Base-by-base conservation (phyloP, 2,888 invertebrate genomes). In the Spodoptera littoralis region DNA sequence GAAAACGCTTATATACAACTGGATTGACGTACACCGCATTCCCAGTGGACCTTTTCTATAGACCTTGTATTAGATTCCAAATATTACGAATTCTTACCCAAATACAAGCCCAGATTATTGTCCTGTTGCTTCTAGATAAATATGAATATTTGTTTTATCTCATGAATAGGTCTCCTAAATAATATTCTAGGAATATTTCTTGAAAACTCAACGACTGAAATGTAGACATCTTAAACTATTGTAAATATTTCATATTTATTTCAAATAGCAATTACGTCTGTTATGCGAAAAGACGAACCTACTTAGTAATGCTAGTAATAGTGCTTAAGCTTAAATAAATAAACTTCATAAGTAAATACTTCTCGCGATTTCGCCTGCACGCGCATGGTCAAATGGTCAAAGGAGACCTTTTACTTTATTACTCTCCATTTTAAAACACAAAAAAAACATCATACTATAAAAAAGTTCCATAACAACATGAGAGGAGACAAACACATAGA, bases 21-120 rank as follows among this genome's bases (percentile, higher is more conserved):
- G 3, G 48, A 69, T 68, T 64, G 53, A 51, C 13, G 27, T 11
- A 54, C 30, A 57, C 54, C 24, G 13, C 53, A 59, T 73, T 56
- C 70, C 24, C 56, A 1, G 1, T 27, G 30, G 60, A 69, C 47
- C 49, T 73, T 70, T 55, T 61, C 47, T 30, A 18, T 62, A 61
- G 51, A 27, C 56, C 61, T 53, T 45, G 52, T 56, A 58, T 73
- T 69, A 65, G 48, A 61, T 65, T 73, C 44, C 61, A 59, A 72
- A 72, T 70, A 59, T 61, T 57, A 62, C 22, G 24, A 49, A 62
- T 70, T 73, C 56, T 56, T 45, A 13, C 13, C 45, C 47, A 65
- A 52, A 65, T 62, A 67, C 45, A 44, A 54, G 36, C 45, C 18
- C 8, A 69, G 55, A 49, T 69, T 59, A 68, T 58, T 49, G 27